Percentiles rank a stretch among this genome's conserved stretches.
These are phyloP conservation scores for Aleiodes sp. DNA, from an alignment of 1,140 invertebrate genomes.

Conservation along the genomic window DNA sequence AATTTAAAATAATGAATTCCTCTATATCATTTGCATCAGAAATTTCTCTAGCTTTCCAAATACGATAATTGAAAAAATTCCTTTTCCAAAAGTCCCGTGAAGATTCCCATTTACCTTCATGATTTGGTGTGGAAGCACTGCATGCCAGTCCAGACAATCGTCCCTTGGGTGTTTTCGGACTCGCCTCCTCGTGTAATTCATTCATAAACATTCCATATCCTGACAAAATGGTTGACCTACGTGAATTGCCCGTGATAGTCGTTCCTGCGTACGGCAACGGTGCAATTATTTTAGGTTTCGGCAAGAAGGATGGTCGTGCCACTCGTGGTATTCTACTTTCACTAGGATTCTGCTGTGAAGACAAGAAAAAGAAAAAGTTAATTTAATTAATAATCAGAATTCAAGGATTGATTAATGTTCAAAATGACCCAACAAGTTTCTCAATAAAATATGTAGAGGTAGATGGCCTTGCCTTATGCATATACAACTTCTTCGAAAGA, in stretches of 20 bases:
- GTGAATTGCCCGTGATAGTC: conserved; percentile 18
- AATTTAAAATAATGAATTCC: no score
- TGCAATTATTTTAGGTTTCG: conserved; percentile 49
- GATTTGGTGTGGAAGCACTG: not conserved
- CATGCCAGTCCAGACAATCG: not conserved
- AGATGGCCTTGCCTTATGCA: not conserved
- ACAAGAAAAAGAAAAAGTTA: not conserved
- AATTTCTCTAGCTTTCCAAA: no score
- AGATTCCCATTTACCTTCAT: not conserved
- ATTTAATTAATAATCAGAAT: not conserved
- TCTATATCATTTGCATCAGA: no score
- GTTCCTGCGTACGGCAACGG: conserved; percentile 35
- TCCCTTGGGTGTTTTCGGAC: not conserved
- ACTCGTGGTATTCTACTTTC: conserved; percentile 58
- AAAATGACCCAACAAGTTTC: not conserved
- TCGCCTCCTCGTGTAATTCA: not conserved
- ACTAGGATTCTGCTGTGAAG: conserved; percentile 51
- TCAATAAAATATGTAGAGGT: not conserved
- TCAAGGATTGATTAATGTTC: no score
- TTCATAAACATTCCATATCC: not conserved
- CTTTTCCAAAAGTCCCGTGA: no score
- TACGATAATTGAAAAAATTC: no score
- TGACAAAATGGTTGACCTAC: not conserved
- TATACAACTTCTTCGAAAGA: not conserved
- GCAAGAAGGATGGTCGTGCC: conserved; percentile 55